Evolutionary conservation across 2,797 vertebrate genomes (phyloP), one percentile per base, ranked within the genome.

Genomic region (Choloepus didactylus): DNA sequence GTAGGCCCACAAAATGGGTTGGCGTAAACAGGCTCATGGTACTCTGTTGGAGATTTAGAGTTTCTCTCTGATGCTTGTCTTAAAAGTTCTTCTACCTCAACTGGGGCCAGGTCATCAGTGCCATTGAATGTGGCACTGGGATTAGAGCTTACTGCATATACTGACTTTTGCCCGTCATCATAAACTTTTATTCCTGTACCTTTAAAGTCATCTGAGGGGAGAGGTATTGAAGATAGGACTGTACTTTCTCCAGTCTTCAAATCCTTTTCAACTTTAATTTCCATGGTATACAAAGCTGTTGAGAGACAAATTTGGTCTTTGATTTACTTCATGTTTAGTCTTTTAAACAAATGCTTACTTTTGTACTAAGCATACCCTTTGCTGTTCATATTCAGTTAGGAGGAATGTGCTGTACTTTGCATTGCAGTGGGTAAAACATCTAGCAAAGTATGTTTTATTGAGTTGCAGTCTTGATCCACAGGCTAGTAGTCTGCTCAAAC

Each of bases 261-360:
- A 96, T 99, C 99, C 96, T 98, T 99, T 97, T 99, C 98, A 86
- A 99, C 99, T 96, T 98, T 99, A 95, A 99, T 99, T 98, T 99
- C 99, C 99, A 99, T 99, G 11, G 99, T 99, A 97, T 99, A 99
- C 69, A 99, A 98, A 64, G 99, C 99, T 99, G 98, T 97, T 88
- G 96, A 97, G 96, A 94, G 59, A 96, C 16, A 96, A 66, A 86
- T 69, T 87, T 49, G 2, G 88, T 35, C 15, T 66, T 87, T 6
- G 44, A n/a, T n/a, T 88, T 76, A 87, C 5, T 79, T 73, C 70
- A 25, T 18, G 10, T 49, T 92, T 91, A 46, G 18, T 75, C 44
- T 91, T 46, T 31, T 35, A 80, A 87, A 90, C 8, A 15, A 41
- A 11, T 49, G 19, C 64, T 92, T 38, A 62, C 89, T 84, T 96